Evolutionary conservation across 1,140 invertebrate species (phyloP).

Genomic region (Archivesica marissinica): DNA sequence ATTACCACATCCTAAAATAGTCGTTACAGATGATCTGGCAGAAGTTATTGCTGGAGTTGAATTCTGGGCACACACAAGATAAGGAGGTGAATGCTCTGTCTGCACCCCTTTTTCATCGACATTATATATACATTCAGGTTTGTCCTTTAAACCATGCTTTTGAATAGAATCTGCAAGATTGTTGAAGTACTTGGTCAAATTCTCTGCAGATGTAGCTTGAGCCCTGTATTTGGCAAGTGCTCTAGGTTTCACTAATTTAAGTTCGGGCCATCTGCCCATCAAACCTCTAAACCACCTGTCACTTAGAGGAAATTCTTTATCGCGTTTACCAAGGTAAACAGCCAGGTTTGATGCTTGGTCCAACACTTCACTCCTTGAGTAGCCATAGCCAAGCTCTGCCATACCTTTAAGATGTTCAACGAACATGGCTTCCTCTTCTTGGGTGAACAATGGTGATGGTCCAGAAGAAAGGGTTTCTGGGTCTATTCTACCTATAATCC

Average conservation of each 20-base stretch:
- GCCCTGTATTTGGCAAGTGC: neutral
- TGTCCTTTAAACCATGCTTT: neutral
- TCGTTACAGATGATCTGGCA: constrained; percentile 2
- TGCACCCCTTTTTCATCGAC: neutral
- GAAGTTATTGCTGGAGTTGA: neutral
- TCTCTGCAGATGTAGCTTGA: neutral
- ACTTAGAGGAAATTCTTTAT: too few species aligned
- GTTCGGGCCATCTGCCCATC: neutral
- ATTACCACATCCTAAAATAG: constrained; percentile 61
- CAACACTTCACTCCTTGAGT: too few species aligned
- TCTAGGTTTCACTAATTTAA: neutral
- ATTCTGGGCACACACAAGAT: neutral
- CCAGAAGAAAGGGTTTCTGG: too few species aligned
- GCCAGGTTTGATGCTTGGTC: too few species aligned
- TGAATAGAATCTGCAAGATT: neutral
- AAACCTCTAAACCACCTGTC: too few species aligned
- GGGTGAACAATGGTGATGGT: too few species aligned
- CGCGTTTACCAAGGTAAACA: too few species aligned
- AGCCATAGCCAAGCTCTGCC: too few species aligned
- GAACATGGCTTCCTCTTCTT: too few species aligned
- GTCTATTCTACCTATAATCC: too few species aligned
- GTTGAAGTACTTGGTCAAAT: neutral
- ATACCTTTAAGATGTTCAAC: too few species aligned
- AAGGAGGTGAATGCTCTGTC: neutral
- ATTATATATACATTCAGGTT: neutral